Base-by-base conservation (phyloP, 2,888 invertebrate species). In the Flexamia atlantica region DNA sequence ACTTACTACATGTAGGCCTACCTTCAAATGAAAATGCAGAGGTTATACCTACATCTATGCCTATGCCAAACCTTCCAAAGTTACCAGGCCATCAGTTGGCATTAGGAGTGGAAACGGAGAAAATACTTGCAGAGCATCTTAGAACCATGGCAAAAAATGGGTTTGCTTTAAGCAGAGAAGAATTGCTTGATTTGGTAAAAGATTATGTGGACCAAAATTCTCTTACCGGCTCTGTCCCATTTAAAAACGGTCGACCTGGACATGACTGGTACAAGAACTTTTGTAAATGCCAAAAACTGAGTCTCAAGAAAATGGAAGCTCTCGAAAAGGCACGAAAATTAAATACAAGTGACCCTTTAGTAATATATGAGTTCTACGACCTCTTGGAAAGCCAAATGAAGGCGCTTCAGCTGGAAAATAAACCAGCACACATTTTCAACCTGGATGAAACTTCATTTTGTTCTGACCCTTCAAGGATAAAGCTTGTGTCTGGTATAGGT, bases 401-500 rank as follows among this genome's bases (percentile, higher is more conserved):
- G 60, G 85, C 87, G 42, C 84, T 87, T n/a, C 85, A 85, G n/a
- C 85, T 88, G 53, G 57, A 86, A 50, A 83, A 87, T 53, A 87
- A 87, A 83, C 88, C 89, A 53, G 72, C 28, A 86, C 74, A 72
- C 83, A 81, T 87, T 86, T n/a, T 85, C 87, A 10, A 88, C 89
- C 14, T 89, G 32, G 87, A 88, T 82, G 86, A 88, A 53, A 88
- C 86, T n/a, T 85, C 85, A 83, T 85, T 87, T 60, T 86, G 85
- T 82, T 82, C 79, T 72, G 87, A 88, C 83, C 82, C 81, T 23
- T 23, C 84, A 28, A 50, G 46, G 28, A 36, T 25, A 85, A 86
- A 84, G 57, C 84, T 57, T 85, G 84, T 72, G 83, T 91, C 92
- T 17, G 20, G 46, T 79, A 81, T 40, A 72, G 83, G 84, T 10